These are phyloP conservation scores for Lathronympha strigana DNA, from an alignment of 2,888 invertebrate species.

Conservation along the genomic window DNA sequence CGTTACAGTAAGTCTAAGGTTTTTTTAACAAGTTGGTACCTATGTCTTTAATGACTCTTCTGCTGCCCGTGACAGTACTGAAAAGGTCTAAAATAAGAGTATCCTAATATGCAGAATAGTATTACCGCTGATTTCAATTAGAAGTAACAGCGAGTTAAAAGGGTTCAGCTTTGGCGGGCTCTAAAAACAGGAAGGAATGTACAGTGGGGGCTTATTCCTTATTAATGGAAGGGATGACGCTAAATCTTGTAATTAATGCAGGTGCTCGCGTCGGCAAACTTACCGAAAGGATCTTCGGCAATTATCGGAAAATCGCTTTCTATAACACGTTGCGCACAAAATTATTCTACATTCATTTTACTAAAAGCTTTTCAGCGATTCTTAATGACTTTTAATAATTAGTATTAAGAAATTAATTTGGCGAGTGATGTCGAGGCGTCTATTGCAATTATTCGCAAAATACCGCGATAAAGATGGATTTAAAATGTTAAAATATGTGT, in stretches of 20 bases:
- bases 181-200: slow-evolving; percentile 41
- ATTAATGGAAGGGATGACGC: slow-evolving; percentile 76
- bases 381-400: slow-evolving; percentile 58
- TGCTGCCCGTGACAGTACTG: too few relatives aligned
- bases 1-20: too few relatives aligned
- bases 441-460: background rate
- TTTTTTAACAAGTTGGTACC: too few relatives aligned
- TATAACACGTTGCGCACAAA: slow-evolving; percentile 65
- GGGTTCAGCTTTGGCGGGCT: slow-evolving; percentile 42
- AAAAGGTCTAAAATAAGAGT: too few relatives aligned
- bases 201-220: slow-evolving; percentile 67
- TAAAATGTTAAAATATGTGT: background rate
- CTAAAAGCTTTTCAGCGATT: slow-evolving; percentile 64
- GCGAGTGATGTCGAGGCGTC: background rate
- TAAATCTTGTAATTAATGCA: slow-evolving; percentile 81
- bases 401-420: slow-evolving; percentile 22
- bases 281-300: slow-evolving; percentile 64
- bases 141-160: slow-evolving; percentile 1
- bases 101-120: background rate
- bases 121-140: slow-evolving; percentile 2
- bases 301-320: slow-evolving; percentile 73
- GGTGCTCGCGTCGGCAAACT: slow-evolving; percentile 69
- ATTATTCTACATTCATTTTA: slow-evolving; percentile 69
- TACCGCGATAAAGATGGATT: background rate
- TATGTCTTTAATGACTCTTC: too few relatives aligned